A percentile compares a stretch with the other conserved stretches of the same genome.
Conservation (phyloP, 2,113 vertebrate species). For the Poeciliopsis turrubarensis region DNA sequence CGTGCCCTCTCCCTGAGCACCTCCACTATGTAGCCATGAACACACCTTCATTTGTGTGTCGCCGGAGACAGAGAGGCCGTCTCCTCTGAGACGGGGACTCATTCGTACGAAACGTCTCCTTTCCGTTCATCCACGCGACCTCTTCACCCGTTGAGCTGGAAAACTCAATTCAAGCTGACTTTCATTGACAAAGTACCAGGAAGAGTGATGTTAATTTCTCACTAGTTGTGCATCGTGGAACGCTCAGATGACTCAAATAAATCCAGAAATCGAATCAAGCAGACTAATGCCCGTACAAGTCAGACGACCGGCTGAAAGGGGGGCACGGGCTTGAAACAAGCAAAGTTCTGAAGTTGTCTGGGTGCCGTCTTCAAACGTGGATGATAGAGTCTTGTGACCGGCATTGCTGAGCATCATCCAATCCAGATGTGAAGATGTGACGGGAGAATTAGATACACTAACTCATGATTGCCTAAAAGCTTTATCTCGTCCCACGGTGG, state of each 20-base stretch:
- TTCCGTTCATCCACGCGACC: not conserved
- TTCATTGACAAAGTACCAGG: not conserved
- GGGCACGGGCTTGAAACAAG: not conserved
- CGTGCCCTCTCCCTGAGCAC: not conserved
- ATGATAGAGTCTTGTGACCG: constrained; percentile 19
- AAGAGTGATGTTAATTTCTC: not conserved
- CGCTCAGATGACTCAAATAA: not conserved
- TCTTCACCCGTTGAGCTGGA: not conserved
- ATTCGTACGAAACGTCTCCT: not conserved
- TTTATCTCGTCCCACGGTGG: not conserved
- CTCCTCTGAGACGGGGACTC: not conserved
- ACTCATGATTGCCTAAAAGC: not conserved
- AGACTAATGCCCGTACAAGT: too few relatives aligned
- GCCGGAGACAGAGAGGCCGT: not conserved
- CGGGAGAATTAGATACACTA: constrained; percentile 27
- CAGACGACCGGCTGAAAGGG: not conserved
- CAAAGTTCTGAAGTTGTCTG: constrained; percentile 18
- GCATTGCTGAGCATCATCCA: not conserved
- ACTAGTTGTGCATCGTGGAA: not conserved
- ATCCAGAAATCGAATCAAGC: not conserved
- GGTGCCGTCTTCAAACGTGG: not conserved
- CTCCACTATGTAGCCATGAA: not conserved
- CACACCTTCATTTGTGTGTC: constrained; percentile 6
- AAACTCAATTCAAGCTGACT: not conserved
- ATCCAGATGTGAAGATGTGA: constrained; percentile 19